Percentiles rank a stretch among this genome's conserved stretches.
phyloP scores from a whole-genome alignment of 35 echinoderm and acorn worm genomes.

The Diadema setosum region DNA sequence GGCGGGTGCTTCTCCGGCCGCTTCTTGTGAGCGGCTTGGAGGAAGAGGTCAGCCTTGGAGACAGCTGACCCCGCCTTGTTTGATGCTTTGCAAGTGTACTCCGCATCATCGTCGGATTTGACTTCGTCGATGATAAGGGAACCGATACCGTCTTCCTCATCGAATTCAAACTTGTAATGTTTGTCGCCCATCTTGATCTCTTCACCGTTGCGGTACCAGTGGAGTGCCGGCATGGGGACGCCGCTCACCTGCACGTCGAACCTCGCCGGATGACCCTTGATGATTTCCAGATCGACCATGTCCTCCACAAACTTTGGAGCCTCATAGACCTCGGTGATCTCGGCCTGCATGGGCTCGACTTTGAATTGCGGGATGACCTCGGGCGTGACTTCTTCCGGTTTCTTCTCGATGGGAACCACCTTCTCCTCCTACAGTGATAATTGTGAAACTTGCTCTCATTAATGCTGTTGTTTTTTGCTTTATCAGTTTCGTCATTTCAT shows the following conservation, averaged over 20 bases:
- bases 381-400: background rate
- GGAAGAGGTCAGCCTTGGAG: slow-evolving; percentile 83
- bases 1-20: slow-evolving; percentile 53
- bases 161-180: slow-evolving; percentile 78
- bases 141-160: slow-evolving; percentile 78
- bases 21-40: slow-evolving; percentile 74
- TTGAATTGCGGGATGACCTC: slow-evolving; percentile 7
- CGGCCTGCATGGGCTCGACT: background rate
- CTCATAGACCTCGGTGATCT: slow-evolving; percentile 21
- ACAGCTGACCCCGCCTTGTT: slow-evolving; percentile 87
- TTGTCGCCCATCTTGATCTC: slow-evolving; percentile 66
- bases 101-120: slow-evolving; percentile 80
- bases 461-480: too few relatives aligned
- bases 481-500: too few relatives aligned
- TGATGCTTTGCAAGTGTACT: slow-evolving; percentile 91
- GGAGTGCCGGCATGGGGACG: slow-evolving; percentile 67
- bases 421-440: too few relatives aligned
- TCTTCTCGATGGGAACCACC: background rate
- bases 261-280: slow-evolving; percentile 77
- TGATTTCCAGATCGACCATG: slow-evolving; percentile 93
- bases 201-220: slow-evolving; percentile 75
- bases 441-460: too few relatives aligned
- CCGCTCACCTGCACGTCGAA: slow-evolving; percentile 96
- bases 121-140: slow-evolving; percentile 83
- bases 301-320: slow-evolving; percentile 94